phyloP scores from a whole-genome alignment of 2,888 invertebrate genomes.

The Bombylius major region DNA sequence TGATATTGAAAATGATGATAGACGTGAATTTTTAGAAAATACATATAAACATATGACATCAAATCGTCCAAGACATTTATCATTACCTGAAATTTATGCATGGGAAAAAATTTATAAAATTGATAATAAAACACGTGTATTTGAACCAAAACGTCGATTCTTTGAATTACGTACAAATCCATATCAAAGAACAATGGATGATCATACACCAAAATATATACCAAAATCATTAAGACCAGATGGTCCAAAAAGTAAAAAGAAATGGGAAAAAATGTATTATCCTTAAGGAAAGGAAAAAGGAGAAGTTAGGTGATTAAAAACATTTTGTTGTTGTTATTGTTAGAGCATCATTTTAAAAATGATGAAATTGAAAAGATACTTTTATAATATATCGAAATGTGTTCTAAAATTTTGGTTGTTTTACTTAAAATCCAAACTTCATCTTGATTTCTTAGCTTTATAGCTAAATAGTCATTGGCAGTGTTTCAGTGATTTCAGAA shows the following conservation, averaged over 20 bases:
- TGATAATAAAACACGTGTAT: slow-evolving; percentile 49
- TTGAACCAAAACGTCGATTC: slow-evolving; percentile 55
- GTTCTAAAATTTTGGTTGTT: too few relatives aligned
- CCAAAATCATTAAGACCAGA: slow-evolving; percentile 50
- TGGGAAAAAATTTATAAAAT: slow-evolving; percentile 80
- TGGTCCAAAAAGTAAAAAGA: slow-evolving; percentile 47
- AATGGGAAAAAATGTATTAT: slow-evolving; percentile 55
- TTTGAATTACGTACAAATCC: slow-evolving; percentile 56
- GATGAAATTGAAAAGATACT: too few relatives aligned
- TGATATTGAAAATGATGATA: slow-evolving; percentile 55
- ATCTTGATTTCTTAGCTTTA: too few relatives aligned
- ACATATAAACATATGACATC: slow-evolving; percentile 55
- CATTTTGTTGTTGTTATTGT: background rate
- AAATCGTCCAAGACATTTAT: slow-evolving; percentile 50
- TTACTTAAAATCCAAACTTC: too few relatives aligned
- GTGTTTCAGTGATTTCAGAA: too few relatives aligned
- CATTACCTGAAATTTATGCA: slow-evolving; percentile 55
- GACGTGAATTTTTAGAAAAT: slow-evolving; percentile 55
- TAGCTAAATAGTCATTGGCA: too few relatives aligned
- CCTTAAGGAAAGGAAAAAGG: slow-evolving; percentile 32
- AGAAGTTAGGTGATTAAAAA: background rate
- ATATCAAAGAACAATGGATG: slow-evolving; percentile 50
- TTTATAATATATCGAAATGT: too few relatives aligned
- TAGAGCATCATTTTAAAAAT: background rate
- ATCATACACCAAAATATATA: slow-evolving; percentile 54